These are phyloP conservation scores for Hylia prasina DNA, from an alignment of 2,113 vertebrate genomes.

Conservation along the genomic window DNA sequence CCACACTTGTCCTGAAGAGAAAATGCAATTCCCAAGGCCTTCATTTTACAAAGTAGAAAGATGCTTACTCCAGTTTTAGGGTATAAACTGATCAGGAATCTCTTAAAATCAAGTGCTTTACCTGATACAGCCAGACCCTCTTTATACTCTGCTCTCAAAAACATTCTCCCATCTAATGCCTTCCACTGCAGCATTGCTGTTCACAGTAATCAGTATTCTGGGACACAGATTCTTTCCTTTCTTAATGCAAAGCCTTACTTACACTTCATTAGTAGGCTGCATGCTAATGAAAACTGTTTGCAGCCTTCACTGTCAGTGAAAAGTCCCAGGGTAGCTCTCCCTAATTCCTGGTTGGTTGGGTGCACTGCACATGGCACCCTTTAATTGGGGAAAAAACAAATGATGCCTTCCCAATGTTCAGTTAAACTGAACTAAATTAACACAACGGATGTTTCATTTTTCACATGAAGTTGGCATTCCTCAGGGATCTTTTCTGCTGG, in stretches of 20 bases:
- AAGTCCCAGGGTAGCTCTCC: constrained; percentile 14
- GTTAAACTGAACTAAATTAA: constrained; percentile 26
- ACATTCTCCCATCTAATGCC: not conserved
- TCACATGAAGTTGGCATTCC: not conserved
- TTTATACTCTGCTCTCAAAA: not conserved
- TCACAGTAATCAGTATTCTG: constrained; percentile 31
- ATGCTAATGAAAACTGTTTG: constrained; percentile 49
- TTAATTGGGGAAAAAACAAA: not conserved
- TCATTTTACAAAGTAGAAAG: not conserved
- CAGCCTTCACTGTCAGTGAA: not conserved
- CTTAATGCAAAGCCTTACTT: constrained; percentile 9
- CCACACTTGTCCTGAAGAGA: not conserved
- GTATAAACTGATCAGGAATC: not conserved
- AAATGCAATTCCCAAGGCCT: not conserved
- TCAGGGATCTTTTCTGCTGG: not conserved
- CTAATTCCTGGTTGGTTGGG: not conserved
- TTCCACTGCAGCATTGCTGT: not conserved
- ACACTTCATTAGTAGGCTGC: not conserved
- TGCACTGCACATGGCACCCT: not conserved
- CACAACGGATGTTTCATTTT: not conserved
- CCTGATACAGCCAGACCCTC: not conserved
- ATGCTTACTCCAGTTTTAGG: not conserved
- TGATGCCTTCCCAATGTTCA: not conserved
- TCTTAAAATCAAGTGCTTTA: not conserved
- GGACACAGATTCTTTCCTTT: not conserved